Percentiles rank a stretch among this genome's conserved stretches.
Conservation (phyloP, 1,140 invertebrate species). For the Drosophila mayri region DNA sequence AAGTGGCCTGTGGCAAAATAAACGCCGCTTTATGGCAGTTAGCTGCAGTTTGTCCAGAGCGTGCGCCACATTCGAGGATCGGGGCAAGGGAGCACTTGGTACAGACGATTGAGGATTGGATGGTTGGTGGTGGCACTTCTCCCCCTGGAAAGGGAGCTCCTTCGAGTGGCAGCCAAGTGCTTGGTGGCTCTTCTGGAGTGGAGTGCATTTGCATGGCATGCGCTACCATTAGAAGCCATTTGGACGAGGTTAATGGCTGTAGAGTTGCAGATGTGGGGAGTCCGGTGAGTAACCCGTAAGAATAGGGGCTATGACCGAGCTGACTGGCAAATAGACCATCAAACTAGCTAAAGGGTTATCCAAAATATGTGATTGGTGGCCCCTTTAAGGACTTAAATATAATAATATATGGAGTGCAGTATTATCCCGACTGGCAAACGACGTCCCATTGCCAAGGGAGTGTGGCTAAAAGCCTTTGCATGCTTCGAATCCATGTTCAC, state of each 20-base stretch:
- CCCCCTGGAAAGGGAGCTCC: constrained; percentile 61
- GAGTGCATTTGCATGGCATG: constrained; percentile 77
- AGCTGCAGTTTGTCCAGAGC: constrained; percentile 74
- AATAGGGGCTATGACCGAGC: constrained; percentile 19
- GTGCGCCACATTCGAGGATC: constrained; percentile 61
- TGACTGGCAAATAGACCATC: constrained; percentile 25
- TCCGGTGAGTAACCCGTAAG: constrained; percentile 12
- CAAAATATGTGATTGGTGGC: constrained; percentile 19
- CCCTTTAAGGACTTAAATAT: background rate
- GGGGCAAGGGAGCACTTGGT: constrained; percentile 12
- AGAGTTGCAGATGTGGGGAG: background rate
- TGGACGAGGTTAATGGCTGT: constrained; percentile 64
- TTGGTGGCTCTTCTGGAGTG: constrained; percentile 58
- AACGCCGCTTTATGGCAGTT: constrained; percentile 83
- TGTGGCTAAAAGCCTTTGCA: constrained; percentile 68
- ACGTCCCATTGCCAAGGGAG: constrained; percentile 13
- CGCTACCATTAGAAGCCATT: constrained; percentile 81
- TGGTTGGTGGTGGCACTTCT: constrained; percentile 29
- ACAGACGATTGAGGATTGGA: constrained; percentile 37
- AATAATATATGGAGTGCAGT: constrained; percentile 26
- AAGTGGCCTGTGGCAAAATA: constrained; percentile 83
- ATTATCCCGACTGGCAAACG: background rate
- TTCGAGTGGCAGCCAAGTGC: constrained; percentile 66
- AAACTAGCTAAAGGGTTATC: constrained; percentile 8
- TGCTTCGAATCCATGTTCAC: constrained; percentile 74